Base-by-base conservation (phyloP, 2,113 vertebrate species). In the Hemicordylus capensis region DNA sequence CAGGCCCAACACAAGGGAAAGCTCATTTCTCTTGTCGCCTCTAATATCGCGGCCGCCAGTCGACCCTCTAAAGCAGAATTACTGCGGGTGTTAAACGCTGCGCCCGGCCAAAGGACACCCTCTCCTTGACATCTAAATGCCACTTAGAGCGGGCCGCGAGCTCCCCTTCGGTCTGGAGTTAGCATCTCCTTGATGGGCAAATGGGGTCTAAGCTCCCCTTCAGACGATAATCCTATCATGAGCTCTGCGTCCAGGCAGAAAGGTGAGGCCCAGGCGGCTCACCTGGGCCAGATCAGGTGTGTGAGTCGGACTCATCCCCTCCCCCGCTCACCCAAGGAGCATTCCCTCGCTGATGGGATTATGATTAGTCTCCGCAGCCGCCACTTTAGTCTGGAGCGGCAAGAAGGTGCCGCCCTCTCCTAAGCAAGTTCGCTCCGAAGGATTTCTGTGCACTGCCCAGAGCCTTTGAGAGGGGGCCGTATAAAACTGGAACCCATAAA, bases 81-180 rank as follows among this genome's bases (percentile, higher is more conserved):
- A 69, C 9, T 1, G 19, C 4, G n/a, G 42, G 51, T 37, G 51
- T 81, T 58, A 86, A 66, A 15, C 20, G 39, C n/a, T 12, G 51
- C 2, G 0, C 12, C 48, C 31, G 1, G 44, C 20, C 20, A 34
- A 31, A 82, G 85, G 73, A 48, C 64, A 42, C 24, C 39, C 85
- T 87, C 70, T 82, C 85, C 80, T 87, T 82, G 74, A 70, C 85
- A 14, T 24, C 63, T 61, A 80, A 85, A 64, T 19, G n/a, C 64
- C 88, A 1, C 48, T 69, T 59, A 54, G 0, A 61, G 24, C 2
- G 6, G 0, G 31, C 37, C 3, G n/a, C 1, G 0, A 81, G 80
- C 10, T 26, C 42, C 37, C 1, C 4, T 3, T 67, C 15, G 19
- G 73, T 31, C 69, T 2, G 1, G 37, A 83, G n/a, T 69, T 28